Evolutionary conservation across 1,140 invertebrate genomes (phyloP).

Genomic region (Atta texana): DNA sequence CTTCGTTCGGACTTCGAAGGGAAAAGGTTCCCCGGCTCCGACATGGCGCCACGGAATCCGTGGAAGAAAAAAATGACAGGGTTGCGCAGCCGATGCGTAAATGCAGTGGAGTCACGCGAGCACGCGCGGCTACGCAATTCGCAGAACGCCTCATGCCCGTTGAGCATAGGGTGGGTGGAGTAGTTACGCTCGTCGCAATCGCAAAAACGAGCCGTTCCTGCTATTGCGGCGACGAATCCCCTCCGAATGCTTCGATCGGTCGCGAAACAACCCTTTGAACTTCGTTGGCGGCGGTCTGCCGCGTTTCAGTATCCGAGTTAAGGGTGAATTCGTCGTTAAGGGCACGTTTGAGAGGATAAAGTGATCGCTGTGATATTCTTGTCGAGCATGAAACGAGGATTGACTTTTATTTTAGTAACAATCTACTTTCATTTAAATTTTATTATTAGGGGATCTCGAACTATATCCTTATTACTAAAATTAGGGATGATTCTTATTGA

Average conservation of each 20-base stretch:
- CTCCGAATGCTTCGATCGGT: constrained; percentile 56
- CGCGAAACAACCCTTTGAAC: constrained; percentile 68
- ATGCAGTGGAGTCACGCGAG: constrained; percentile 72
- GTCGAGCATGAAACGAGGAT: not conserved
- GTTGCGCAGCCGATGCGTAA: constrained; percentile 73
- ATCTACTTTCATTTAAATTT: not conserved
- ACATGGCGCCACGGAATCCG: constrained; percentile 73
- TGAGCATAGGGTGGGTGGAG: constrained; percentile 37
- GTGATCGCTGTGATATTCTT: constrained; percentile 1
- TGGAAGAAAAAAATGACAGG: constrained; percentile 75
- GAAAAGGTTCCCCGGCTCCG: constrained; percentile 24
- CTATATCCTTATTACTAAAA: not conserved
- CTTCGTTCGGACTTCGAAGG: constrained; percentile 33
- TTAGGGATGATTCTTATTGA: not conserved
- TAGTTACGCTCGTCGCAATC: constrained; percentile 49
- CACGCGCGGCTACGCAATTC: constrained; percentile 71
- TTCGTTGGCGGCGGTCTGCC: constrained; percentile 46
- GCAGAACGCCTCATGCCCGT: constrained; percentile 60
- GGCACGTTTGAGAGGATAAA: constrained; percentile 41
- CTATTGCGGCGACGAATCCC: constrained; percentile 35
- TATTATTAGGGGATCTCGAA: too few relatives aligned
- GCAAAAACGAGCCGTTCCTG: constrained; percentile 46
- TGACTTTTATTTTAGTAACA: not conserved
- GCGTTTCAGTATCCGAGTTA: constrained; percentile 36
- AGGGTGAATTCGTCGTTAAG: constrained; percentile 53